Evolutionary conservation across 2,888 invertebrate genomes (phyloP).

Genomic region (Amphipoea oculea): DNA sequence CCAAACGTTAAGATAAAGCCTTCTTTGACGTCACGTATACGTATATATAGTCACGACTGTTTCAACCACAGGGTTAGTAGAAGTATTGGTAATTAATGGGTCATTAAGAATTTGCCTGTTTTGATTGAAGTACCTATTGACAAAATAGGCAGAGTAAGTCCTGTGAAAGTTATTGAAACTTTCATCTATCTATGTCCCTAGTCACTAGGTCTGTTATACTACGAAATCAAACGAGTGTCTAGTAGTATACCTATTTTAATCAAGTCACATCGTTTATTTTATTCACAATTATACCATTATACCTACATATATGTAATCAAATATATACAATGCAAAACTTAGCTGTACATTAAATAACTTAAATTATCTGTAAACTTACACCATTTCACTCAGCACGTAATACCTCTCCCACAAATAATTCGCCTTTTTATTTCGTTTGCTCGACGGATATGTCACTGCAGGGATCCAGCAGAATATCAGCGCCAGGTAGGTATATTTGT

Average conservation of each 20-base stretch:
- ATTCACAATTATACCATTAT: neutral
- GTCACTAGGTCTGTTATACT: neutral
- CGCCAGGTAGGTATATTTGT: neutral
- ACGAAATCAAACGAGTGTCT: neutral
- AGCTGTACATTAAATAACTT: neutral
- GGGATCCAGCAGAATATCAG: neutral
- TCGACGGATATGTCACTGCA: neutral
- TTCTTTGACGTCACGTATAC: slow-evolving; percentile 30
- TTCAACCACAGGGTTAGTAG: neutral
- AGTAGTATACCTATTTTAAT: neutral
- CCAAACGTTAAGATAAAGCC: slow-evolving; percentile 57
- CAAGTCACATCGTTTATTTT: neutral
- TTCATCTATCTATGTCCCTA: neutral
- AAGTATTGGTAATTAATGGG: neutral
- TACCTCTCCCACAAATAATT: neutral
- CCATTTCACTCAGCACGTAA: neutral
- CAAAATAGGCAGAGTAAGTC: too few relatives aligned
- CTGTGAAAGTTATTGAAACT: neutral
- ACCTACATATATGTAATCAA: neutral
- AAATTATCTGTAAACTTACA: neutral
- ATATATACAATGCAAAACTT: neutral
- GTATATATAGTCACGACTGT: slow-evolving; percentile 35
- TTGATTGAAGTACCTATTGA: neutral
- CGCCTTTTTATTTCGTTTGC: neutral
- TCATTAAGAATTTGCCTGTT: neutral